Evolutionary conservation across 1,140 invertebrate genomes (phyloP), one percentile per base, ranked within the genome.

Genomic region (Cyclargus thomasi): DNA sequence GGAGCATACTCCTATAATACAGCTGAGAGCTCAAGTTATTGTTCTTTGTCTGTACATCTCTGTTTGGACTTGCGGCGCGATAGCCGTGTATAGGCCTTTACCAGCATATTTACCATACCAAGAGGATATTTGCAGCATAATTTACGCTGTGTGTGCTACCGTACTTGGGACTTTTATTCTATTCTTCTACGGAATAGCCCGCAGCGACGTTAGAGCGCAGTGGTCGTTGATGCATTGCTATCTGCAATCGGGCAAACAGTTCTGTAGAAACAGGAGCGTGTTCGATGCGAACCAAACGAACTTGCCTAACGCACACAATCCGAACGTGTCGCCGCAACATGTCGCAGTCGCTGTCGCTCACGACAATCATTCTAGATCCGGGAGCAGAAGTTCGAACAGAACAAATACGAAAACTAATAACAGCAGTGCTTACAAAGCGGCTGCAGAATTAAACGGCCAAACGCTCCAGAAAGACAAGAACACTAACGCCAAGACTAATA

Each of bases 111-210:
- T 90, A 4, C 92, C 93, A 0, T 93, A 95, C 73, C 94, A 95
- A 78, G 95, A 96, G 77, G 93, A 94, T 35, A 92, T 95, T 29
- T 97, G 97, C 79, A 95, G 96, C 73, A 93, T 96, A 64, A 75
- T 95, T 11, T 98, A 96, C 77, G 94, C 94, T 0, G 81, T 95
- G 8, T 94, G 94, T 23, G 92, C 94, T 0, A 93, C 93, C 22
- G 88, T 94, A 14, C 88, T 97, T 62, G 96, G 95, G 0, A 90
- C 95, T n/a, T 98, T 97, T 79, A 94, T 97, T 22, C 81, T 97
- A 11, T 93, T 97, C 59, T 98, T 97, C 83, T 97, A 97, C 80
- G 96, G 96, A 64, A 92, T 97, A 39, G 95, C 95, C 0, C 90
- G 97, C 21, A 95, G 94, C 70, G 97, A 98, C 85, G 95, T 97